Evolutionary conservation across 2,888 invertebrate genomes (phyloP).

Genomic region (Clivina fossor): DNA sequence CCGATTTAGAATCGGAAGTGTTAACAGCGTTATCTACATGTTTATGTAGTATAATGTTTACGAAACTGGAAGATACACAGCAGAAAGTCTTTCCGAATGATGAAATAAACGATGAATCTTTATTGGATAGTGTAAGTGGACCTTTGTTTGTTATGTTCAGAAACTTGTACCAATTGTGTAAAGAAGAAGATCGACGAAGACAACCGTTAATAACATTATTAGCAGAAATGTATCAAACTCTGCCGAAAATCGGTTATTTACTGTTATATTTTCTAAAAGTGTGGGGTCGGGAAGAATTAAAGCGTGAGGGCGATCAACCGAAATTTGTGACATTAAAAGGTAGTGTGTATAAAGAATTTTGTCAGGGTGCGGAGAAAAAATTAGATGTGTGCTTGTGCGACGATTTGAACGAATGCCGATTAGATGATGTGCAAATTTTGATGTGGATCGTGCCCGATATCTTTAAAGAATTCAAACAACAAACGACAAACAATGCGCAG

Average conservation of each 20-base stretch:
- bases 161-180: conserved; percentile 70
- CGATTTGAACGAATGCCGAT: conserved; percentile 86
- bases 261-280: conserved; percentile 89
- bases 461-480: conserved; percentile 85
- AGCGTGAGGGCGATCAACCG: conserved; percentile 53
- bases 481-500: conserved; percentile 84
- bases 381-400: conserved; percentile 71
- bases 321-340: conserved; percentile 71
- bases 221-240: conserved; percentile 74
- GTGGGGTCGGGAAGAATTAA: conserved; percentile 60
- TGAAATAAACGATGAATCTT: conserved; percentile 61
- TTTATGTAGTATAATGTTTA: conserved; percentile 58
- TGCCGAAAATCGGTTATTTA: conserved; percentile 79
- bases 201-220: conserved; percentile 79
- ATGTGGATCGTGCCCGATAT: conserved; percentile 92
- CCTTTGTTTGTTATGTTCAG: conserved; percentile 86
- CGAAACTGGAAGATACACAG: conserved; percentile 54
- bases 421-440: conserved; percentile 84
- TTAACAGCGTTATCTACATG: conserved; percentile 60
- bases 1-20: conserved; percentile 64
- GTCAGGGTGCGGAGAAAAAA: conserved; percentile 76
- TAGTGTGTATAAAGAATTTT: conserved; percentile 85
- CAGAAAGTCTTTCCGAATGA: conserved; percentile 56
- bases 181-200: conserved; percentile 72
- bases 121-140: conserved; percentile 75